phyloP scores from a whole-genome alignment of 2,888 invertebrate genomes.

The Tolmerus cingulatus region DNA sequence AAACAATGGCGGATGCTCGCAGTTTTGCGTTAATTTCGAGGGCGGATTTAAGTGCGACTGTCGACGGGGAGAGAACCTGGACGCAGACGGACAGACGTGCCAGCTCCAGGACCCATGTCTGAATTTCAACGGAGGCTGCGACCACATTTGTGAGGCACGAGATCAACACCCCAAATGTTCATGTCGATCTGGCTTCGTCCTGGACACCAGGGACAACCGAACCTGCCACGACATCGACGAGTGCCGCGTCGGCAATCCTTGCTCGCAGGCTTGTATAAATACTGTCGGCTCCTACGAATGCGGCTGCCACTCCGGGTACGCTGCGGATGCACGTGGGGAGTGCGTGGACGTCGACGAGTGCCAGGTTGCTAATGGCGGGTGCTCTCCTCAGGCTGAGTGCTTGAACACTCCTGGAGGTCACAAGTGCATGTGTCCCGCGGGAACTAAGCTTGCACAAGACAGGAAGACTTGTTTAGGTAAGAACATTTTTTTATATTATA shows the following conservation, averaged over 20 bases:
- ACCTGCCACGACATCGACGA: slow-evolving; percentile 66
- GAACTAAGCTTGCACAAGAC: slow-evolving; percentile 57
- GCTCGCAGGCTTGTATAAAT: slow-evolving; percentile 65
- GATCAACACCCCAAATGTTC: slow-evolving; percentile 57
- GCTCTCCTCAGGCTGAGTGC: slow-evolving; percentile 58
- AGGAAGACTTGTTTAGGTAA: slow-evolving; percentile 51
- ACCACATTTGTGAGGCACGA: slow-evolving; percentile 63
- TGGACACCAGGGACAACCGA: slow-evolving; percentile 58
- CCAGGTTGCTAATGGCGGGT: slow-evolving; percentile 59
- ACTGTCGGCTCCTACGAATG: slow-evolving; percentile 67
- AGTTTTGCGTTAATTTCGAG: slow-evolving; percentile 62
- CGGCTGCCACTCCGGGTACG: slow-evolving; percentile 69
- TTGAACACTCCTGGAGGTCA: slow-evolving; percentile 65
- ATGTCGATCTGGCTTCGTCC: slow-evolving; percentile 63
- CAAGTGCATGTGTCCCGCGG: slow-evolving; percentile 65
- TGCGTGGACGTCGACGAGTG: slow-evolving; percentile 70
- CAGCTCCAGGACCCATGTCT: slow-evolving; percentile 63
- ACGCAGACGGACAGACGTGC: slow-evolving; percentile 57
- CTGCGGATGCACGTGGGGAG: slow-evolving; percentile 63
- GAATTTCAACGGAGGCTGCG: slow-evolving; percentile 67
- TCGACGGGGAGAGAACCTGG: slow-evolving; percentile 58
- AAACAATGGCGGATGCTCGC: slow-evolving; percentile 57
- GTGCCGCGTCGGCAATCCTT: slow-evolving; percentile 63
- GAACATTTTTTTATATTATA: background rate
- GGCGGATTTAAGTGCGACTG: slow-evolving; percentile 67